Conservation (phyloP, 2,797 vertebrate genomes). For the Hoplostethus mediterraneus region DNA sequence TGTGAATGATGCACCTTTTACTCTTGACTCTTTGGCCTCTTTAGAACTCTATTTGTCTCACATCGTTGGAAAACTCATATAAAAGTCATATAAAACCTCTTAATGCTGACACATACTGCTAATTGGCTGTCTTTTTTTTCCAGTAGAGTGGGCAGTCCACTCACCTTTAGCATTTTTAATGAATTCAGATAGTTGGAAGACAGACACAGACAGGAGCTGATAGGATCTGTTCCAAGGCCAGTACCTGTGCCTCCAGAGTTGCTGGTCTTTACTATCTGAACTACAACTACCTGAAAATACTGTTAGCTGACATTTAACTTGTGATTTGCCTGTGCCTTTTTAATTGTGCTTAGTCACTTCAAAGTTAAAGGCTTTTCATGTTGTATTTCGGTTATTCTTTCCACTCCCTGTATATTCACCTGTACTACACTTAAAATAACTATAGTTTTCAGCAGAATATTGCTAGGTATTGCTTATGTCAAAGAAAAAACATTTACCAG, state of each 20-base stretch:
- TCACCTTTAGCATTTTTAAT: not conserved
- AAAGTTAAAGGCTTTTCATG: not conserved
- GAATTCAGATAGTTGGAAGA: not conserved
- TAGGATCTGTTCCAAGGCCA: not conserved
- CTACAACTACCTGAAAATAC: not conserved
- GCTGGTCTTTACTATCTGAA: not conserved
- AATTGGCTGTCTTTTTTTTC: conserved; percentile 28
- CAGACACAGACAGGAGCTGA: conserved; percentile 4
- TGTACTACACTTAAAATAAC: not conserved
- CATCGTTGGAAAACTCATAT: not conserved
- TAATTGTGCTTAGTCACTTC: conserved; percentile 3
- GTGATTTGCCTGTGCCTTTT: conserved; percentile 11
- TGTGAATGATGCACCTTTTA: too few relatives aligned
- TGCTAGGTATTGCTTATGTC: too few relatives aligned
- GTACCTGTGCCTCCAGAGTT: conserved; percentile 10
- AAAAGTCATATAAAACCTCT: conserved; percentile 23
- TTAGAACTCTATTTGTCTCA: too few relatives aligned
- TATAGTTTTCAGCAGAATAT: too few relatives aligned
- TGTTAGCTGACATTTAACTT: conserved; percentile 8
- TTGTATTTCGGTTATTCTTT: not conserved
- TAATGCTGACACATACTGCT: conserved; percentile 7
- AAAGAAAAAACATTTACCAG: too few relatives aligned
- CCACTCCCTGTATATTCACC: not conserved
- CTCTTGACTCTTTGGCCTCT: too few relatives aligned
- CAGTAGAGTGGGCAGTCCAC: conserved; percentile 11